Evolutionary conservation across 2,797 vertebrate genomes (phyloP).

Genomic region (Chelidonichthys spinosus): DNA sequence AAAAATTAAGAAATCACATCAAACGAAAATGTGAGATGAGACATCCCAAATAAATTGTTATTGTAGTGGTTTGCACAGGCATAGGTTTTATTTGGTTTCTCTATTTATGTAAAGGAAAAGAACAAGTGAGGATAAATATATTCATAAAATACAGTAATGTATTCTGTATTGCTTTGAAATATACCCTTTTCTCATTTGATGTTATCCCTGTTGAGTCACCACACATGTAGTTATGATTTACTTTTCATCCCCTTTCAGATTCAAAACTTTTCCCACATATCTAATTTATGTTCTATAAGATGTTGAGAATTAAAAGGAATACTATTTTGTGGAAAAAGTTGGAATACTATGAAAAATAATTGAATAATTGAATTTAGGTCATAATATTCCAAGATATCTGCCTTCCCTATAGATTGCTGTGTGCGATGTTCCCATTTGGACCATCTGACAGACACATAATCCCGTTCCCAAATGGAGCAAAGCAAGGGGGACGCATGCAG

Average conservation of each 20-base stretch:
- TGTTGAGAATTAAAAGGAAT: neutral
- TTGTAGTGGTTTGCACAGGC: neutral
- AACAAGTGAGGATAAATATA: neutral
- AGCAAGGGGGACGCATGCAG: too few species aligned
- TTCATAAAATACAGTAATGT: neutral
- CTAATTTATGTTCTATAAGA: neutral
- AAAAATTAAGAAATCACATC: neutral
- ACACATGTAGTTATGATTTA: neutral
- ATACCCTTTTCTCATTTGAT: neutral
- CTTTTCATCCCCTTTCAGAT: neutral
- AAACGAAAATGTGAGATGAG: neutral
- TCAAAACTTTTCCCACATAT: neutral
- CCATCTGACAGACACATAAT: neutral
- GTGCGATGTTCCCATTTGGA: neutral
- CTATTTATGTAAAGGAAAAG: neutral
- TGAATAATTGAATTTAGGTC: neutral
- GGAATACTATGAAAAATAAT: neutral
- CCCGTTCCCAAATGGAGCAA: neutral
- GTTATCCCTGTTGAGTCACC: neutral
- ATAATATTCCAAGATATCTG: constrained; percentile 1
- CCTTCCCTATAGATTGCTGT: neutral
- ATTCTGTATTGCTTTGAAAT: neutral
- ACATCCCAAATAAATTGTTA: neutral
- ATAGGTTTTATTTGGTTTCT: neutral
- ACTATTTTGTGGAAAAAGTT: neutral